Evolutionary conservation across 2,888 invertebrate species (phyloP), one percentile per base, ranked within the genome.

Genomic region (Acanthosepion esculentum): DNA sequence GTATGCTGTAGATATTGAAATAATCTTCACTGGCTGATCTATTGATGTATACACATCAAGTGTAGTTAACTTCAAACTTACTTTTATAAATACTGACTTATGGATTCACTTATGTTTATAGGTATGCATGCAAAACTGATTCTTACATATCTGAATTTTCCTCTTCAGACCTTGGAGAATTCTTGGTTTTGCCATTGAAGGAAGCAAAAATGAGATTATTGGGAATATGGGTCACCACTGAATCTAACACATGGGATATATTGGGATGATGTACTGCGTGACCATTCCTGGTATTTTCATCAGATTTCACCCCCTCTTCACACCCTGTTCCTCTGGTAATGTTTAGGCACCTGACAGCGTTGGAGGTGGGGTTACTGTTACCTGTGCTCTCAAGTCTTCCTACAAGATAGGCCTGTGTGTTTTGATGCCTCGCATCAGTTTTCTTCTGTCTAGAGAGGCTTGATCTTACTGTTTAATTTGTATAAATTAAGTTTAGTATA

Each of bases 211-310:
- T 29, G 78, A 78, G 78, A 78, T 78, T 78, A 78, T 12, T 12
- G n/a, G n/a, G n/a, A 78, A 78, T 78, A 78, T 78, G 78, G 78
- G 78, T 78, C 78, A 78, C 18, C 78, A 78, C 15, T 78, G 78
- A n/a, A 78, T 78, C 78, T 78, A 33, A 78, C 78, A 78, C 78
- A n/a, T 78, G 78, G 78, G 78, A 78, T 78, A 78, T 78, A 78
- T 78, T 78, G n/a, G n/a, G 78, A 78, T 78, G 78, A 78, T 78
- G 78, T 78, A 78, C 78, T 78, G 78, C 78, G n/a, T 78, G 78
- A 78, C 78, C 78, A n/a, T n/a, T n/a, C 12, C 78, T 78, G n/a
- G 78, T 78, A 78, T 78, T n/a, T 78, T n/a, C n/a, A 12, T n/a
- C n/a, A 33, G 33, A n/a, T 78, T 33, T n/a, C n/a, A n/a, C 23